These are phyloP conservation scores for Lissonota sp. DNA, from an alignment of 2,888 invertebrate genomes.

Conservation along the genomic window DNA sequence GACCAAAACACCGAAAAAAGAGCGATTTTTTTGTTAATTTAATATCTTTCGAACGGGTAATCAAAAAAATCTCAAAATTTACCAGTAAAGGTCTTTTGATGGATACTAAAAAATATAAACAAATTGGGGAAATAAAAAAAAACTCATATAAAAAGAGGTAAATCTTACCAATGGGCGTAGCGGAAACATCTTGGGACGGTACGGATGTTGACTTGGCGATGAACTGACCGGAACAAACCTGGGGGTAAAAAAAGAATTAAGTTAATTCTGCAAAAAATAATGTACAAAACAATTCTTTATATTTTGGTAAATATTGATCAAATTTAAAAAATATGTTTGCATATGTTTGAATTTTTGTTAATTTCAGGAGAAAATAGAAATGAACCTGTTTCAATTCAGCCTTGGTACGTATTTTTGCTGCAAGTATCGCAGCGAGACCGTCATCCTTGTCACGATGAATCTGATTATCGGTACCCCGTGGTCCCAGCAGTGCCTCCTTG, in stretches of 20 bases:
- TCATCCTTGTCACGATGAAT: slow-evolving; percentile 83
- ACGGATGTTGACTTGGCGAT: slow-evolving; percentile 72
- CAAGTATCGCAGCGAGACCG: slow-evolving; percentile 87
- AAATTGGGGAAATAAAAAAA: too few relatives aligned
- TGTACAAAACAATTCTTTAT: background rate
- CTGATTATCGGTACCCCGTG: slow-evolving; percentile 79
- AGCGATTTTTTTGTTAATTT: too few relatives aligned
- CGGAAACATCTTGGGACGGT: slow-evolving; percentile 72
- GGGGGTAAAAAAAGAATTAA: slow-evolving; percentile 9
- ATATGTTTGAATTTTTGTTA: background rate
- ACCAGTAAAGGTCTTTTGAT: too few relatives aligned
- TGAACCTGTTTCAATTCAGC: slow-evolving; percentile 89
- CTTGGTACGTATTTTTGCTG: slow-evolving; percentile 93
- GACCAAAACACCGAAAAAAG: too few relatives aligned
- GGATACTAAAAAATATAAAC: too few relatives aligned
- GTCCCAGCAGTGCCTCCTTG: slow-evolving; percentile 78
- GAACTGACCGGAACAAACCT: slow-evolving; percentile 79
- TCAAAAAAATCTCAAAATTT: too few relatives aligned
- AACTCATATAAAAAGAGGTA: slow-evolving; percentile 12
- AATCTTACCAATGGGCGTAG: slow-evolving; percentile 77
- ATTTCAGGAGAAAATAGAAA: background rate
- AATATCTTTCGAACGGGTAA: too few relatives aligned
- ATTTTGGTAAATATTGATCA: background rate
- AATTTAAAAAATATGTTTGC: background rate
- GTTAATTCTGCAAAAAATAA: background rate